Conservation (phyloP, 2,888 invertebrate species). For the Rapana venosa region DNA sequence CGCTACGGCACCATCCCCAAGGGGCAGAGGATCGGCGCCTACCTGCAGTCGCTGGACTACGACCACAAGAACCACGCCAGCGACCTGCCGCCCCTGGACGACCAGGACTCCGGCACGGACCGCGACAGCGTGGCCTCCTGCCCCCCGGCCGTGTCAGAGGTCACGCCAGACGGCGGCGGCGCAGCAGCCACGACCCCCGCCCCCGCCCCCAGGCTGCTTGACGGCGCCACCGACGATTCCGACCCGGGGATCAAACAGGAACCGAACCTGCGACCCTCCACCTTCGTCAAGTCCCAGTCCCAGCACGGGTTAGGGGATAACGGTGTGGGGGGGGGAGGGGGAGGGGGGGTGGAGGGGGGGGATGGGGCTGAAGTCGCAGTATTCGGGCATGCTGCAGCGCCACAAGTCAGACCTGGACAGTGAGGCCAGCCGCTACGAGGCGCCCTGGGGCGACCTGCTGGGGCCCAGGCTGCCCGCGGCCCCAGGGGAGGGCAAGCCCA, state of each 20-base stretch:
- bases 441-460: constrained; percentile 38
- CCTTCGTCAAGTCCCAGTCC: constrained; percentile 75
- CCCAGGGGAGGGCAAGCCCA: constrained; percentile 55
- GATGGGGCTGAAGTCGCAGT: constrained; percentile 60
- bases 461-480: background rate
- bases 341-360: constrained; percentile 1
- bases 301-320: constrained; percentile 67
- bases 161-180: background rate
- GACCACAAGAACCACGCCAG: constrained; percentile 70
- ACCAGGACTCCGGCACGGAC: constrained; percentile 72
- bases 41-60: constrained; percentile 89
- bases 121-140: constrained; percentile 71
- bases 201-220: background rate
- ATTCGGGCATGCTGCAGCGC: constrained; percentile 67
- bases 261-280: constrained; percentile 73
- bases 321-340: background rate
- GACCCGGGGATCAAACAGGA: constrained; percentile 68
- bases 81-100: constrained; percentile 64
- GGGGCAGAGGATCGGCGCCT: constrained; percentile 96
- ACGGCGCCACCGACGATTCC: constrained; percentile 48
- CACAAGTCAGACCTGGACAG: constrained; percentile 72
- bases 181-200: background rate
- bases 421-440: constrained; percentile 35
- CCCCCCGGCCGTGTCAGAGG: constrained; percentile 51
- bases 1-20: constrained; percentile 98